A percentile compares a stretch with the other conserved stretches of the same genome.
phyloP scores from a whole-genome alignment of 2,113 vertebrate species.

The Rhinichthys klamathensis region DNA sequence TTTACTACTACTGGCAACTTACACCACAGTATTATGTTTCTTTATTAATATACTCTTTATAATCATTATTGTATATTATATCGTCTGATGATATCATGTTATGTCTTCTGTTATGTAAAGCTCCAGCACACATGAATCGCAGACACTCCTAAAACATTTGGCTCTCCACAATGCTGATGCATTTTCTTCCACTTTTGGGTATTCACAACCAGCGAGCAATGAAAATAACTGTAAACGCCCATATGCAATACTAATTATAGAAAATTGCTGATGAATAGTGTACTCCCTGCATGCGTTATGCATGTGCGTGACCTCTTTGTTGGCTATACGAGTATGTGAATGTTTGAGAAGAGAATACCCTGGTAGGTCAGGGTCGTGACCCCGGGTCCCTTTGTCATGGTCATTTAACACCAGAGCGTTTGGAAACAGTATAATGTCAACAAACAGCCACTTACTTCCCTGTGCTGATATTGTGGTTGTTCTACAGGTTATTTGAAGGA shows the following conservation, averaged over 20 bases:
- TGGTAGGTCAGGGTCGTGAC: neutral
- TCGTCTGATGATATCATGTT: neutral
- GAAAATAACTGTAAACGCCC: neutral
- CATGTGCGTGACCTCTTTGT: neutral
- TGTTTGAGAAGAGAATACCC: conserved; percentile 21
- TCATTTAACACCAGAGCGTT: neutral
- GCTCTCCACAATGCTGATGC: neutral
- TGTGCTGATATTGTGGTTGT: neutral
- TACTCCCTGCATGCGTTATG: neutral
- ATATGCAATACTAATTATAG: neutral
- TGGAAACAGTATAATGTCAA: neutral
- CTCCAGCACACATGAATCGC: neutral
- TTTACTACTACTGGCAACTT: neutral
- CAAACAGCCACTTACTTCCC: neutral
- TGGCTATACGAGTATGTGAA: neutral
- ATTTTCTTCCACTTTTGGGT: neutral
- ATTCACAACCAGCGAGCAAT: neutral
- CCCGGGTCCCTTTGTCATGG: neutral
- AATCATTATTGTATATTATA: neutral
- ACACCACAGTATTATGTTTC: too few species aligned
- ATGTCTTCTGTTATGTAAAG: neutral
- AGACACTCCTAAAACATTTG: neutral
- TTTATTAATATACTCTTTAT: neutral
- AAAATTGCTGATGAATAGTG: neutral
- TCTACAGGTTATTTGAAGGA: neutral